phyloP scores from a whole-genome alignment of 2,797 vertebrate genomes.

The Sarcoramphus papa region DNA sequence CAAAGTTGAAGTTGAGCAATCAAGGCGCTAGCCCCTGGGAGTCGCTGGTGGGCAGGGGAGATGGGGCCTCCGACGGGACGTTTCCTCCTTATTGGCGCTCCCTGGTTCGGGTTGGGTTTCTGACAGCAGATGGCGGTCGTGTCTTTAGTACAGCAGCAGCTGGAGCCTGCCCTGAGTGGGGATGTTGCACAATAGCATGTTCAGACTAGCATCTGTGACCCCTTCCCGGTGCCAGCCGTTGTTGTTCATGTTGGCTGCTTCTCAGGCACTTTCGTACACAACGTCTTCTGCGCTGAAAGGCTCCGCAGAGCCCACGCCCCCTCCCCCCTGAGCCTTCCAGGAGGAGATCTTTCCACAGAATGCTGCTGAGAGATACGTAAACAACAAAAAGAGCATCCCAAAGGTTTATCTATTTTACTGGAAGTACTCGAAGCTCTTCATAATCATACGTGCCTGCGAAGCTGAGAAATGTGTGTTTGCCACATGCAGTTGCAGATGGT shows the following conservation, averaged over 20 bases:
- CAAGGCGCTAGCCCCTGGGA: background rate
- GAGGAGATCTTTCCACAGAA: background rate
- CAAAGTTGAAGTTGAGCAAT: accelerated
- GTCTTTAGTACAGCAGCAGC: background rate
- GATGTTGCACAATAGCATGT: accelerated
- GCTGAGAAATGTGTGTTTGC: background rate
- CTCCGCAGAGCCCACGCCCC: background rate
- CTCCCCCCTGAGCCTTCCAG: background rate
- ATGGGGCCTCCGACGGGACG: accelerated
- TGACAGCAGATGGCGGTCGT: conserved; percentile 19
- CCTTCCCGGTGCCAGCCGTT: background rate
- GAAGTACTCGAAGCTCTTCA: background rate
- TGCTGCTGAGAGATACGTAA: background rate
- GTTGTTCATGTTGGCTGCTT: background rate
- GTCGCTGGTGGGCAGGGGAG: background rate
- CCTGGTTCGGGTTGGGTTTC: accelerated
- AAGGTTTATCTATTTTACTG: background rate
- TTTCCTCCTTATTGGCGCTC: accelerated
- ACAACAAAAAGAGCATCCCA: background rate
- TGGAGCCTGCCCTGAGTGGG: accelerated
- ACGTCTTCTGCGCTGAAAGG: background rate
- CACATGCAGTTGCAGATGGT: conserved; percentile 42
- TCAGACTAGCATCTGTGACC: background rate
- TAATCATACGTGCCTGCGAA: background rate
- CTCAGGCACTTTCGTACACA: background rate